phyloP scores from a whole-genome alignment of 2,888 invertebrate species.

The Acanthosoma haemorrhoidale region DNA sequence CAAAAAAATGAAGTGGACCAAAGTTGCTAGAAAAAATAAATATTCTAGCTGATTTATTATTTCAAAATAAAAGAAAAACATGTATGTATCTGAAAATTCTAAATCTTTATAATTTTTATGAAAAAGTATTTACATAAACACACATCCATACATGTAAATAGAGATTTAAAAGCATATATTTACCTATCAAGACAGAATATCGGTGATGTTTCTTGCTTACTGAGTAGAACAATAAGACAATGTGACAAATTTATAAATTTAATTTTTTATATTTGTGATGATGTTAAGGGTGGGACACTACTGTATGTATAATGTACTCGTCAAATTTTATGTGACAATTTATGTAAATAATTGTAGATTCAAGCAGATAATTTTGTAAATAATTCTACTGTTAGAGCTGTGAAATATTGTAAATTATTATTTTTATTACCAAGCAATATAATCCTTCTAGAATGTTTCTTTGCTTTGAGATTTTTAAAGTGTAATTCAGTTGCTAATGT shows the following conservation, averaged over 20 bases:
- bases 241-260: background rate
- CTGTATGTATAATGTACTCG: background rate
- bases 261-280: background rate
- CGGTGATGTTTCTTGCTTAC: background rate
- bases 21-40: too few species aligned
- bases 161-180: too few species aligned
- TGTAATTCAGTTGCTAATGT: too few species aligned
- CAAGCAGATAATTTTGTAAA: too few species aligned
- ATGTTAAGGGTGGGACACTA: background rate
- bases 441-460: constrained; percentile 4
- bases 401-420: constrained; percentile 24
- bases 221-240: background rate
- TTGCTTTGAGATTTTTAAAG: constrained; percentile 7
- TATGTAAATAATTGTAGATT: constrained; percentile 3
- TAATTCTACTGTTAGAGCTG: constrained; percentile 12
- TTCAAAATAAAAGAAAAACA: too few species aligned
- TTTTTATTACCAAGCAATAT: constrained; percentile 20
- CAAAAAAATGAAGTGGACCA: too few species aligned
- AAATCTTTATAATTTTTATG: too few species aligned
- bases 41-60: too few species aligned
- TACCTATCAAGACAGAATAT: background rate
- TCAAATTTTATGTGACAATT: too few species aligned
- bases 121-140: too few species aligned
- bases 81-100: too few species aligned
- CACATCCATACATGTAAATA: too few species aligned